phyloP scores from a whole-genome alignment of 2,113 vertebrate genomes.

The Aythya baeri region DNA sequence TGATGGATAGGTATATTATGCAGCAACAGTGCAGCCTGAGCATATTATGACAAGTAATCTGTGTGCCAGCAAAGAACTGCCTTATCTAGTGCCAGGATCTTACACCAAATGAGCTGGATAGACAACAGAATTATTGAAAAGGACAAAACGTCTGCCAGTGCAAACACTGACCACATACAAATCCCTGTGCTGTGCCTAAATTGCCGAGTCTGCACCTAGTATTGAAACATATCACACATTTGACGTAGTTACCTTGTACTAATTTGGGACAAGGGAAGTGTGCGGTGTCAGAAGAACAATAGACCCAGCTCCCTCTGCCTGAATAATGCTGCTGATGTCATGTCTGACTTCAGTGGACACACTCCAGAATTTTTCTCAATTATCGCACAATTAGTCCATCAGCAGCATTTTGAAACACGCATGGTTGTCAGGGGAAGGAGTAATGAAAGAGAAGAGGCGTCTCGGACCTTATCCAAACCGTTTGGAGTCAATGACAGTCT shows the following conservation, averaged over 20 bases:
- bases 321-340: background rate
- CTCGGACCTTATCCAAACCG: background rate
- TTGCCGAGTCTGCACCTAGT: background rate
- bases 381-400: background rate
- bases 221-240: background rate
- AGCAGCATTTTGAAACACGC: background rate
- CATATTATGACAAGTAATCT: background rate
- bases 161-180: background rate
- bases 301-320: background rate
- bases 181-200: background rate
- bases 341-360: background rate
- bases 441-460: background rate
- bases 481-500: background rate
- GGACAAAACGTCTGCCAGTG: background rate
- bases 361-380: background rate
- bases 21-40: background rate
- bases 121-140: background rate
- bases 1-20: background rate
- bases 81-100: background rate
- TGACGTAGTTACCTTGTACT: accelerated
- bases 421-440: background rate
- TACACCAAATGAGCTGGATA: accelerated
- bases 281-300: background rate
- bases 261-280: accelerated
- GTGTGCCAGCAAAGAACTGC: background rate